Conservation (phyloP, 2,888 invertebrate species). For the Caenorhabditis wallacei region DNA sequence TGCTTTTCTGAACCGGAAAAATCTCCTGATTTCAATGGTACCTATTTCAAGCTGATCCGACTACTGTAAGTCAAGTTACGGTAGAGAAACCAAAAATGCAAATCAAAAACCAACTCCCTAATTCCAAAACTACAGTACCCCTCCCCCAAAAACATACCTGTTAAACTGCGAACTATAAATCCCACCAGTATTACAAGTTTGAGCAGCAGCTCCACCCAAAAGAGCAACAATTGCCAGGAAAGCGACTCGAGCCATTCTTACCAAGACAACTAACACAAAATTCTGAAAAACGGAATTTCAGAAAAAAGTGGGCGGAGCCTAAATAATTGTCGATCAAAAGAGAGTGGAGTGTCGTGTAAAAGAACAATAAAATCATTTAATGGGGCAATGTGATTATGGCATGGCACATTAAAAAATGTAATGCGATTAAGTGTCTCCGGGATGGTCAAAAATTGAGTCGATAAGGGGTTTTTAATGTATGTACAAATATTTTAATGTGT, state of each 20-base stretch:
- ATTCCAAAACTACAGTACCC: not conserved
- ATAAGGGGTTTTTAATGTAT: not conserved
- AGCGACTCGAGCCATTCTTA: constrained; percentile 17
- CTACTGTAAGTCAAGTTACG: not conserved
- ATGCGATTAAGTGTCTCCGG: not conserved
- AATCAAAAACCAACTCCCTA: not conserved
- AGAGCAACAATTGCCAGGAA: constrained; percentile 1
- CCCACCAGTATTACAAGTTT: constrained; percentile 62
- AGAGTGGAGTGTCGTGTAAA: constrained; percentile 7
- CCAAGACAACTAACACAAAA: not conserved
- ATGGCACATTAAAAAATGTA: constrained; percentile 3
- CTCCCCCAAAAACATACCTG: constrained; percentile 22
- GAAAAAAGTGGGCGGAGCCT: constrained; percentile 15
- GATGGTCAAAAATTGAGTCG: not conserved
- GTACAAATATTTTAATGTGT: too few relatives aligned
- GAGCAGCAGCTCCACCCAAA: constrained; percentile 11
- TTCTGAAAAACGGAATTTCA: not conserved
- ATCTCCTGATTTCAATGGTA: too few relatives aligned
- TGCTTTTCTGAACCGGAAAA: too few relatives aligned
- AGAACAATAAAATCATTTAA: not conserved
- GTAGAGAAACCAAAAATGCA: not conserved
- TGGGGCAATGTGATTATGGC: constrained; percentile 16
- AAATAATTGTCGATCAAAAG: constrained; percentile 11
- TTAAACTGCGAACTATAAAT: constrained; percentile 62
- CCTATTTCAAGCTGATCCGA: not conserved